Percentiles rank a stretch among this genome's conserved stretches.
These are phyloP conservation scores for Pampus argenteus DNA, from an alignment of 2,797 vertebrate species.

Conservation along the genomic window DNA sequence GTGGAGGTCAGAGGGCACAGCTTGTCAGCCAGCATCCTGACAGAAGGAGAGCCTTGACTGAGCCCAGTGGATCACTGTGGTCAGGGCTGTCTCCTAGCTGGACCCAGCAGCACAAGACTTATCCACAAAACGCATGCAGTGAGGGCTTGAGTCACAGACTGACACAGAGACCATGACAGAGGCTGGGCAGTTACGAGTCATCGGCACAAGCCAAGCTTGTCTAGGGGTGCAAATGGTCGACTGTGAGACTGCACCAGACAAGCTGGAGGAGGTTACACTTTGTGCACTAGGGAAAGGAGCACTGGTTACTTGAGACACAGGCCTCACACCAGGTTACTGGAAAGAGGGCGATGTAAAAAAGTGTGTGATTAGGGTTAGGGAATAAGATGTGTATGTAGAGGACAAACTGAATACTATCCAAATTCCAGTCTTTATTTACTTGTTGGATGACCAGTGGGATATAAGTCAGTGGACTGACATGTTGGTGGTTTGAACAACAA, in stretches of 20 bases:
- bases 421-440: too few relatives aligned
- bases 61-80: conserved; percentile 34
- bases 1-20: conserved; percentile 58
- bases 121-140: conserved; percentile 24
- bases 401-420: too few relatives aligned
- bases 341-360: too few relatives aligned
- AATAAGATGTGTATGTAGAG: too few relatives aligned
- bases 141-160: background rate
- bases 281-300: background rate
- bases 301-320: background rate
- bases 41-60: conserved; percentile 52
- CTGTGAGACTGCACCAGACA: background rate
- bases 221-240: background rate
- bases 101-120: conserved; percentile 25
- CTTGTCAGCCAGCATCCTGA: conserved; percentile 64
- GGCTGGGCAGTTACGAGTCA: conserved; percentile 16
- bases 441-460: background rate
- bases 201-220: background rate
- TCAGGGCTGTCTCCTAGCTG: conserved; percentile 42
- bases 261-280: conserved; percentile 3
- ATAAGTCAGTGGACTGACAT: conserved; percentile 4
- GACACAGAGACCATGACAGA: conserved; percentile 28
- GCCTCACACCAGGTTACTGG: too few relatives aligned
- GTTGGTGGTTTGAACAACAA: background rate
- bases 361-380: too few relatives aligned